Conservation (phyloP, 2,888 invertebrate genomes). For the Embidobia sp. region DNA sequence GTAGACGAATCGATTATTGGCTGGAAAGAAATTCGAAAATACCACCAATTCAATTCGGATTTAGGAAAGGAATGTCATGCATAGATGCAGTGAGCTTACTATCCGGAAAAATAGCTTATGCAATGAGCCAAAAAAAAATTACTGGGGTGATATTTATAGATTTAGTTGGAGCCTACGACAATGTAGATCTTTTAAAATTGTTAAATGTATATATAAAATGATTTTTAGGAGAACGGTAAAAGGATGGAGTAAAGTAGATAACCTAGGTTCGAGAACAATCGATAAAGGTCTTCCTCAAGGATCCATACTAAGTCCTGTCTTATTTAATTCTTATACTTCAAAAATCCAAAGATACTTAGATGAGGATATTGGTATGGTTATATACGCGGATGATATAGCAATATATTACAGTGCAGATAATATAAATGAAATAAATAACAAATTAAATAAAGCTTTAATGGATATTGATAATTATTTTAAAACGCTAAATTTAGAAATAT, state of each 20-base stretch:
- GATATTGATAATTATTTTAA: not conserved
- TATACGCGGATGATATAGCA: conserved; percentile 4
- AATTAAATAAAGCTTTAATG: not conserved
- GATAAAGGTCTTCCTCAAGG: conserved; percentile 7
- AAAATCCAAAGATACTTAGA: not conserved
- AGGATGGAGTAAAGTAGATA: too few species aligned
- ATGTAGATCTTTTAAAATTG: conserved; percentile 2
- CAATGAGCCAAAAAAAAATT: not conserved
- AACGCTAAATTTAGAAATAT: too few species aligned
- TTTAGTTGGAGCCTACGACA: conserved; percentile 6
- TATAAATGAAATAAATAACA: not conserved
- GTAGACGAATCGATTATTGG: conserved; percentile 2
- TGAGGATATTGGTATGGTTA: not conserved
- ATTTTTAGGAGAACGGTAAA: too few species aligned
- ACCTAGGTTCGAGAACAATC: not conserved
- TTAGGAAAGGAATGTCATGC: conserved; percentile 2
- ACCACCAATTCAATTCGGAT: conserved; percentile 2
- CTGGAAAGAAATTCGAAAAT: not conserved
- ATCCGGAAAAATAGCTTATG: not conserved
- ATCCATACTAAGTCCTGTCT: not conserved
- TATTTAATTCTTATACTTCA: not conserved
- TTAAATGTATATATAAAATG: not conserved
- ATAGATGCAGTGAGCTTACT: not conserved
- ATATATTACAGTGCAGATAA: not conserved
- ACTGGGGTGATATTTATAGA: not conserved